Conservation (phyloP, 2,888 invertebrate genomes). For the Torymus tubicola region DNA sequence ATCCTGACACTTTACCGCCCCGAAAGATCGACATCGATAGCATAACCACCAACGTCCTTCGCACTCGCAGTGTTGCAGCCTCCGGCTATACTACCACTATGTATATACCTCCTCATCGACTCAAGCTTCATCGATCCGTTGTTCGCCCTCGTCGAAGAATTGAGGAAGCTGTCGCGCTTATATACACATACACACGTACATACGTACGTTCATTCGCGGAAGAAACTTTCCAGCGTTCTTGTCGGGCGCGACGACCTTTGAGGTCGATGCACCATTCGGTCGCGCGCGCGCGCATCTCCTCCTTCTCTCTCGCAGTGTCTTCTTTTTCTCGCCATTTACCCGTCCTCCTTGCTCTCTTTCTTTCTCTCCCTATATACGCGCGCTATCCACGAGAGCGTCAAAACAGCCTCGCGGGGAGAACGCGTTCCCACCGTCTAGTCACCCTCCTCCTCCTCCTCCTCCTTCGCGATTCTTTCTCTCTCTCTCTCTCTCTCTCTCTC, state of each 20-base stretch:
- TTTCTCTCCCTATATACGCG: constrained; percentile 57
- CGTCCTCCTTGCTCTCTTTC: constrained; percentile 55
- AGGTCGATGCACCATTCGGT: constrained; percentile 74
- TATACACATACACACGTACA: too few species aligned
- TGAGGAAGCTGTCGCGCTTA: constrained; percentile 17
- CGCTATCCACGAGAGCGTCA: constrained; percentile 55
- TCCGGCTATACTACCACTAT: too few species aligned
- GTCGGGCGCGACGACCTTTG: constrained; percentile 73
- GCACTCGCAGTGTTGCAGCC: too few species aligned
- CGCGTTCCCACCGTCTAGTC: constrained; percentile 75
- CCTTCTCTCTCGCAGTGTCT: background rate
- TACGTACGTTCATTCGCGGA: constrained; percentile 18
- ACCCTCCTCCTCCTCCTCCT: constrained; percentile 61
- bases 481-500: constrained; percentile 57
- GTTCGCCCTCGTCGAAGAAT: constrained; percentile 33
- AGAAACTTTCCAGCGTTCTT: constrained; percentile 15
- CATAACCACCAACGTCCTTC: background rate
- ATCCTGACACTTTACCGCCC: too few species aligned
- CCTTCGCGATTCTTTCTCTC: constrained; percentile 16
- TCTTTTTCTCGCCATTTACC: constrained; percentile 42
- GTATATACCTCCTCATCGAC: too few species aligned
- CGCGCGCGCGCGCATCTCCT: constrained; percentile 25
- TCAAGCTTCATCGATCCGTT: constrained; percentile 1
- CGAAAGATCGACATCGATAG: too few species aligned
- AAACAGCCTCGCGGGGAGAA: constrained; percentile 63